Evolutionary conservation across 2,888 invertebrate genomes (phyloP).

Genomic region (Parnassius mnemosyne): DNA sequence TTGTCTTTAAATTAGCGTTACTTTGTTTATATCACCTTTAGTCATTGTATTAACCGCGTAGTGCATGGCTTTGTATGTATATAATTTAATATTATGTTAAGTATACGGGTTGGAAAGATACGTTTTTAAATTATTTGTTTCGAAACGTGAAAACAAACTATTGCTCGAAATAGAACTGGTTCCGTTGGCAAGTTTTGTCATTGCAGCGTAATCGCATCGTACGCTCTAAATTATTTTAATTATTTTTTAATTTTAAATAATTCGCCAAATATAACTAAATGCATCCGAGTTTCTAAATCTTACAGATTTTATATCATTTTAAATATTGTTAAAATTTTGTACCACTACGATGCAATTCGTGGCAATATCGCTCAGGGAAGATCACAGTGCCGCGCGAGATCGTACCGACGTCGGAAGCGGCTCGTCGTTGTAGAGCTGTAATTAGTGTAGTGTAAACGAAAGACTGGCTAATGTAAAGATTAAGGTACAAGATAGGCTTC

Average conservation of each 20-base stretch:
- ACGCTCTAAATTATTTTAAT: too few relatives aligned
- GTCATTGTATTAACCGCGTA: slow-evolving; percentile 10
- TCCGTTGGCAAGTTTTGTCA: too few relatives aligned
- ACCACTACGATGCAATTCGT: background rate
- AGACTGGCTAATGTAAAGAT: slow-evolving; percentile 76
- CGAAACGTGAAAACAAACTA: background rate
- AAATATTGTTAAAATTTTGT: too few relatives aligned
- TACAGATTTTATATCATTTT: too few relatives aligned
- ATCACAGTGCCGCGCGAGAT: slow-evolving; percentile 15
- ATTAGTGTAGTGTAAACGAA: slow-evolving; percentile 74
- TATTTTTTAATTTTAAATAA: too few relatives aligned
- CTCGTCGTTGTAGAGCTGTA: slow-evolving; percentile 35
- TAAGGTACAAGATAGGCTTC: slow-evolving; percentile 42
- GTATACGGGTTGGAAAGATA: slow-evolving; percentile 6
- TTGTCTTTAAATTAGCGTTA: slow-evolving; percentile 5
- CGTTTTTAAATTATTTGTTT: background rate
- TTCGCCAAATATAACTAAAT: too few relatives aligned
- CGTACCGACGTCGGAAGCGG: slow-evolving; percentile 24
- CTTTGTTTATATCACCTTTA: slow-evolving; percentile 11
- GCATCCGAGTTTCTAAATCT: too few relatives aligned
- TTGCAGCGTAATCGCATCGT: too few relatives aligned
- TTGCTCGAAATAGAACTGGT: too few relatives aligned
- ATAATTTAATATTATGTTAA: background rate
- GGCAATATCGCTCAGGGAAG: slow-evolving; percentile 1
- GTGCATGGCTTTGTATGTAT: slow-evolving; percentile 20